Evolutionary conservation across 2,888 invertebrate genomes (phyloP).

Genomic region (Xiphydria camelus): DNA sequence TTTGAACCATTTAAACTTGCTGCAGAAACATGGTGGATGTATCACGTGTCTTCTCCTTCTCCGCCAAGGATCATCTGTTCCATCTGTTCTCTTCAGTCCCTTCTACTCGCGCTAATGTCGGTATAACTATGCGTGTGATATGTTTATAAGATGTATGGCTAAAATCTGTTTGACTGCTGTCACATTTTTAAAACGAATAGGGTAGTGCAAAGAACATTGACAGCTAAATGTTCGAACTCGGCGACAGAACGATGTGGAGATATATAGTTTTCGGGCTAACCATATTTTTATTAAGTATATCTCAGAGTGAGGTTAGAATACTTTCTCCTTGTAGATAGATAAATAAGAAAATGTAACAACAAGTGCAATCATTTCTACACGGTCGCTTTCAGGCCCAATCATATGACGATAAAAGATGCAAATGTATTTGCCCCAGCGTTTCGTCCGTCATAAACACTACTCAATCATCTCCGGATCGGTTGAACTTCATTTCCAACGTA

Average conservation of each 20-base stretch:
- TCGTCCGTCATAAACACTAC: slow-evolving; percentile 73
- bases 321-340: background rate
- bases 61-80: too few species aligned
- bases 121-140: too few species aligned
- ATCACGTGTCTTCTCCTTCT: too few species aligned
- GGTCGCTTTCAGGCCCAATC: slow-evolving; percentile 65
- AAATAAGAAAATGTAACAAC: background rate
- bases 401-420: slow-evolving; percentile 84
- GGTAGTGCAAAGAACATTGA: too few species aligned
- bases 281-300: slow-evolving; percentile 23
- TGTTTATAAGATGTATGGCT: too few species aligned
- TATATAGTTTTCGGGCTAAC: slow-evolving; percentile 15
- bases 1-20: too few species aligned
- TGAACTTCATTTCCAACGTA: slow-evolving; percentile 78
- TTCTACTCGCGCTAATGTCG: too few species aligned
- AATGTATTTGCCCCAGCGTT: slow-evolving; percentile 82
- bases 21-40: too few species aligned
- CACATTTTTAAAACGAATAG: too few species aligned
- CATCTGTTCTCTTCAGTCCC: too few species aligned
- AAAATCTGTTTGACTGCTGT: too few species aligned
- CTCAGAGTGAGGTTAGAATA: slow-evolving; percentile 33
- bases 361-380: background rate
- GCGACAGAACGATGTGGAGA: slow-evolving; percentile 35
- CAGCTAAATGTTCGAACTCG: too few species aligned
- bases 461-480: slow-evolving; percentile 66